Evolutionary conservation across 1,140 invertebrate genomes (phyloP), one percentile per base, ranked within the genome.

Genomic region (Aporrectodea caliginosa): DNA sequence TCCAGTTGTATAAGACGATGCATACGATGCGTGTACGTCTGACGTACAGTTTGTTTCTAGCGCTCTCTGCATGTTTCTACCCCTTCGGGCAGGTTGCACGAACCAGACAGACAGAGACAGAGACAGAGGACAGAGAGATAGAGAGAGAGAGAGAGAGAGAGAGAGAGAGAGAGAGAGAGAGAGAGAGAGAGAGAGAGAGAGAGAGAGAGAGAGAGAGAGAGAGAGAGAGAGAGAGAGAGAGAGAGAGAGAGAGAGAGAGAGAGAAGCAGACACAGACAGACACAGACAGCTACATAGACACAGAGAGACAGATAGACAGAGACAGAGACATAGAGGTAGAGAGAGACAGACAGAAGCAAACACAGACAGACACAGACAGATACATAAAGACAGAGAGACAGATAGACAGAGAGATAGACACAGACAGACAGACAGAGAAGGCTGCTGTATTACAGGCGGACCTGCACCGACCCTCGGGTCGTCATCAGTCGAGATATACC

Each of bases 401-500:
- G 43, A 58, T 6, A 58, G 43, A 58, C 6, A 58, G 43, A 58
- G 43, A 58, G 43, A 58, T 6, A 58, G 43, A 58, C 6, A 22
- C 43, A 58, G 43, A 22, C 43, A 58, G 43, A 22, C 43, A 58
- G 43, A 22, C 43, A 58, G 43, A 22, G 43, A 22, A 58, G 69
- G 58, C 16, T 73, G 30, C 69, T 78, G 77, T 71, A 34, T 71
- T 78, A 69, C 69, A 71, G 34, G 71, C 69, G 70, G 30, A 27
- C 29, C n/a, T n/a, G n/a, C n/a, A n/a, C n/a, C n/a, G n/a, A n/a
- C n/a, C n/a, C n/a, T n/a, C n/a, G n/a, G n/a, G n/a, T n/a, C n/a
- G n/a, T n/a, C n/a, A n/a, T n/a, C n/a, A n/a, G n/a, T n/a, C n/a
- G n/a, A n/a, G n/a, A n/a, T n/a, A n/a, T n/a, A n/a, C n/a, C n/a